Conservation (phyloP, 2,888 invertebrate species). For the Philopedon plagiatum region DNA sequence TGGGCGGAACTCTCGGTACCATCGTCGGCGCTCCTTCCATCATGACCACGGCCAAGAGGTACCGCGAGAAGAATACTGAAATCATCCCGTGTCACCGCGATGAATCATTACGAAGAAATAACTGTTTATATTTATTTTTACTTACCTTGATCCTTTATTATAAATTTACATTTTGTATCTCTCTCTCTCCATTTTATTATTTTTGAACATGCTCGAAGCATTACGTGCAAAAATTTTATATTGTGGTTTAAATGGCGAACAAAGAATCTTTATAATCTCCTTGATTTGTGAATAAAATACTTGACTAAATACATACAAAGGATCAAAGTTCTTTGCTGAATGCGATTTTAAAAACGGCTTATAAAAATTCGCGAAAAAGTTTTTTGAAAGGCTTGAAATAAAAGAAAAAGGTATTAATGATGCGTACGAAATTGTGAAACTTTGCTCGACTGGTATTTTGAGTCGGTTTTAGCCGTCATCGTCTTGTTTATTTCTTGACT, state of each 20-base stretch:
- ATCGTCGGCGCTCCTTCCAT: slow-evolving; percentile 1
- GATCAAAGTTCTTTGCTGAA: slow-evolving; percentile 33
- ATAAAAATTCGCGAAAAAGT: slow-evolving; percentile 14
- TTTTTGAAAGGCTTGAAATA: background rate
- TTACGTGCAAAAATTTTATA: slow-evolving; percentile 48
- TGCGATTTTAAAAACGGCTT: slow-evolving; percentile 34
- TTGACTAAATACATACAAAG: slow-evolving; percentile 38
- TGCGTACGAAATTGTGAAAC: slow-evolving; percentile 16
- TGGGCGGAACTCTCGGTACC: background rate
- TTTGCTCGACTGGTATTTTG: slow-evolving; percentile 3
- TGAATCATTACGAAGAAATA: slow-evolving; percentile 31
- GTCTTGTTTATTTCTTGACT: background rate
- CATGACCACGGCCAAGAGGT: slow-evolving; percentile 1
- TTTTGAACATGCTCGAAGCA: slow-evolving; percentile 32
- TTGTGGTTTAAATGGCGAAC: slow-evolving; percentile 29
- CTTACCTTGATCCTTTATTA: slow-evolving; percentile 36
- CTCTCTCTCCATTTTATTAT: slow-evolving; percentile 23
- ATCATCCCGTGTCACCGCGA: slow-evolving; percentile 30
- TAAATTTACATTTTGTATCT: slow-evolving; percentile 36
- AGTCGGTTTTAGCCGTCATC: no score
- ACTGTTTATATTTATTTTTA: slow-evolving; percentile 40
- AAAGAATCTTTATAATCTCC: slow-evolving; percentile 41
- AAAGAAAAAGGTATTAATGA: slow-evolving; percentile 22
- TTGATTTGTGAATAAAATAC: slow-evolving; percentile 36
- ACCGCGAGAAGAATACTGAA: slow-evolving; percentile 23